Conservation (phyloP, 2,888 invertebrate species). For the Scaptomyza tumidula region DNA sequence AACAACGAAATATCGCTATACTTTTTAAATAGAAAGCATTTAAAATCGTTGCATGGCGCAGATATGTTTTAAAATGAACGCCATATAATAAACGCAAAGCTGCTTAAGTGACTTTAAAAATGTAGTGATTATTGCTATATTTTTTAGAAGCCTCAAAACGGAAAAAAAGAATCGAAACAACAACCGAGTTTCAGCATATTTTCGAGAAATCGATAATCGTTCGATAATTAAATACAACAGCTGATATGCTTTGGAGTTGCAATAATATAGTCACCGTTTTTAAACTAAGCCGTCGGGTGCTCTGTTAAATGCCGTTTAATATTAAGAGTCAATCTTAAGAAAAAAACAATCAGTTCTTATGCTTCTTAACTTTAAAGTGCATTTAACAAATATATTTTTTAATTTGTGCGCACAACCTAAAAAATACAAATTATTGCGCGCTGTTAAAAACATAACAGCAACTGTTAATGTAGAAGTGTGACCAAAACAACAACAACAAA, state of each 20-base stretch:
- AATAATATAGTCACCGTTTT: too few species aligned
- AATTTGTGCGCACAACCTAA: not conserved
- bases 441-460: conserved; percentile 1
- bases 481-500: conserved; percentile 34
- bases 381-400: not conserved
- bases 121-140: too few species aligned
- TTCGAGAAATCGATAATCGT: not conserved
- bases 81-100: too few species aligned
- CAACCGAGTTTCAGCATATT: not conserved
- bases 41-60: too few species aligned
- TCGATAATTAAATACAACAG: not conserved
- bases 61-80: too few species aligned
- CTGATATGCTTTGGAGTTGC: not conserved
- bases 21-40: not conserved
- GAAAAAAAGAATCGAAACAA: too few species aligned
- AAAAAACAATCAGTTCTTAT: not conserved
- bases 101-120: too few species aligned
- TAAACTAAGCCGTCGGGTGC: too few species aligned
- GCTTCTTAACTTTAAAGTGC: not conserved
- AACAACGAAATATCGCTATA: not conserved
- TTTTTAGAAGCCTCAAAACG: too few species aligned
- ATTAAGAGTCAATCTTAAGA: not conserved
- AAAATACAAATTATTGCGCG: not conserved
- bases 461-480: not conserved
- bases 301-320: too few species aligned